phyloP scores from a whole-genome alignment of 1,140 invertebrate genomes.

The Aradophagus sp. region DNA sequence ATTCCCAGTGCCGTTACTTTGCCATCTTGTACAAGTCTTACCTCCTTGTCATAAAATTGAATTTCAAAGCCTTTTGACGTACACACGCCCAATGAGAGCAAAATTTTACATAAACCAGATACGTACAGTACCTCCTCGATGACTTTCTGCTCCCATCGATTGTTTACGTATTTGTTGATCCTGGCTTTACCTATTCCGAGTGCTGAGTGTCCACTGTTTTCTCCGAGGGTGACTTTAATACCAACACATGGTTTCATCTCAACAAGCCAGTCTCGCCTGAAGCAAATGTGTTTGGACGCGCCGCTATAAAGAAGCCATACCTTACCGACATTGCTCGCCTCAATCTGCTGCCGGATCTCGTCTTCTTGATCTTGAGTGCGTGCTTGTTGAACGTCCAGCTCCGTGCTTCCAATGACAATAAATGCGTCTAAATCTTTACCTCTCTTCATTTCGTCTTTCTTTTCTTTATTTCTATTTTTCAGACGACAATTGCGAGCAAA shows the following conservation, averaged over 20 bases:
- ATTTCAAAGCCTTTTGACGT: background rate
- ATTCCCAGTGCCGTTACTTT: background rate
- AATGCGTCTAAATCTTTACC: background rate
- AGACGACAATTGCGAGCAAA: background rate
- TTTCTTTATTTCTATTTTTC: background rate
- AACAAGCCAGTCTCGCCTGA: slow-evolving; percentile 11
- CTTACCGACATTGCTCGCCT: background rate
- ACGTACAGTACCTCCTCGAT: background rate
- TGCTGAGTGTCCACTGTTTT: slow-evolving; percentile 3
- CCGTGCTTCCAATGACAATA: slow-evolving; percentile 9
- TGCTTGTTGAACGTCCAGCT: too few relatives aligned
- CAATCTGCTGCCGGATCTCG: too few relatives aligned
- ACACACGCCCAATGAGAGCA: slow-evolving; percentile 13
- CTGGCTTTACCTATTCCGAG: background rate
- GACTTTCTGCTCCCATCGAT: slow-evolving; percentile 1
- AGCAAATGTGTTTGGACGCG: slow-evolving; percentile 2
- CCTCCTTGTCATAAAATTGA: background rate
- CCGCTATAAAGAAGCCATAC: background rate
- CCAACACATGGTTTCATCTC: background rate
- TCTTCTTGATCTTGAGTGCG: too few relatives aligned
- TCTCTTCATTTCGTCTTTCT: background rate
- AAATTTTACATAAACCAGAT: slow-evolving; percentile 1
- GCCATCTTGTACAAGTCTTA: background rate
- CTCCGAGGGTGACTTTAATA: background rate
- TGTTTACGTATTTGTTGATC: background rate